phyloP scores from a whole-genome alignment of 1,140 invertebrate genomes.

The Apis florea region DNA sequence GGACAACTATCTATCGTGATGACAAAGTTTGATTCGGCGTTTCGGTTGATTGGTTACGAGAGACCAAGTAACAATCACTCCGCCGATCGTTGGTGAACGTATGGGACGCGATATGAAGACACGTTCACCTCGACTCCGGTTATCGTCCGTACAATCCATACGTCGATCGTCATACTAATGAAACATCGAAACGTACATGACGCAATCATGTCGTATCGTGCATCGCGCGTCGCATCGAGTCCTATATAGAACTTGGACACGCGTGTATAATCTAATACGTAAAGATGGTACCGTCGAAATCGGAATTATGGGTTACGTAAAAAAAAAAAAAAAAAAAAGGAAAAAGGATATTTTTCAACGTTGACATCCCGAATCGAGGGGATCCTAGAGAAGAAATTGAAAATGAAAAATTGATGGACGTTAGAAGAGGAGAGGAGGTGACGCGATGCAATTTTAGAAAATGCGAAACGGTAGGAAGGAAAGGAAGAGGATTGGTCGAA shows the following conservation, averaged over 20 bases:
- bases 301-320: not conserved
- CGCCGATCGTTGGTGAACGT: slow-evolving; percentile 46
- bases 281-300: not conserved
- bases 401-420: too few relatives aligned
- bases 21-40: slow-evolving; percentile 65
- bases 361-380: too few relatives aligned
- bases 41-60: slow-evolving; percentile 73
- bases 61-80: slow-evolving; percentile 55
- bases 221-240: slow-evolving; percentile 60
- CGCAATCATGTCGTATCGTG: slow-evolving; percentile 76
- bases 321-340: too few relatives aligned
- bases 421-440: too few relatives aligned
- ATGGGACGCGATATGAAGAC: slow-evolving; percentile 21
- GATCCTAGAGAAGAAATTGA: too few relatives aligned
- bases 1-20: slow-evolving; percentile 1
- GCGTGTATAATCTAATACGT: too few relatives aligned
- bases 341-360: too few relatives aligned
- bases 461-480: too few relatives aligned
- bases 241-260: not conserved
- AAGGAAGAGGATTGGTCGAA: not conserved
- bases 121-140: slow-evolving; percentile 27
- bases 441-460: too few relatives aligned
- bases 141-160: slow-evolving; percentile 41
- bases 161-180: slow-evolving; percentile 67
- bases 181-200: slow-evolving; percentile 70